Base-by-base conservation (phyloP, 2,888 invertebrate species). In the Cepaea hortensis region DNA sequence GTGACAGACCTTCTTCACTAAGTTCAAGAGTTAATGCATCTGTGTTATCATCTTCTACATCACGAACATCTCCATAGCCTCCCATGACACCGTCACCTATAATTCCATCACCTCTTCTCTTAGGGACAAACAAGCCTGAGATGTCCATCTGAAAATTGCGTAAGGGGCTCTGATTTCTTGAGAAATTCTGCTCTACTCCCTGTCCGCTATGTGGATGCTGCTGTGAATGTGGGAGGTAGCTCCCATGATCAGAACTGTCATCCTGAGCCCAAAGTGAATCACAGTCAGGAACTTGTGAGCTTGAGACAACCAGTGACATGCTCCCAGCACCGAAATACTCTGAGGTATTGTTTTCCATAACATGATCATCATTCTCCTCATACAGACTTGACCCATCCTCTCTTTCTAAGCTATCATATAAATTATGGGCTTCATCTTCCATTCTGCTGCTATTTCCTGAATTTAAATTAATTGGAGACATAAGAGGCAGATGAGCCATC, bases 341-440 rank as follows among this genome's bases (percentile, higher is more conserved):
- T 15, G 84, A 76, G 55, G 73, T 70, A 20, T 85, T 82, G 23
- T 86, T 72, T 9, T 86, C 88, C 61, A 80, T 46, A 0, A 68
- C 79, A 6, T 75, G 76, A 1, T 81, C 84, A 9, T 88, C 82
- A n/a, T 23, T 68, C 3, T 79, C 79, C 68, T 85, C 83, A 73
- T 85, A 79, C 20, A 70, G 61, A 50, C 86, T 80, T 4, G 79
- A 73, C 0, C 84, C 88, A 86, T 88, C 86, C n/a, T 88, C 87
- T 77, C 88, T 88, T 62, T 90, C 90, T 72, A 90, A 75, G 77
- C 90, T 90, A 83, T 90, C 90, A 80, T 89, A 90, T 23, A 90
- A 73, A 73, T 89, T 88, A 48, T 80, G 86, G 50, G 20, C 68
- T 48, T 86, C 87, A 20, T 88, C 89, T 48, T 84, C 87, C 50